Percentiles rank a stretch among this genome's conserved stretches.
Evolutionary conservation across 1,140 invertebrate species (phyloP).

Genomic region (Zaprionus gabonicus): DNA sequence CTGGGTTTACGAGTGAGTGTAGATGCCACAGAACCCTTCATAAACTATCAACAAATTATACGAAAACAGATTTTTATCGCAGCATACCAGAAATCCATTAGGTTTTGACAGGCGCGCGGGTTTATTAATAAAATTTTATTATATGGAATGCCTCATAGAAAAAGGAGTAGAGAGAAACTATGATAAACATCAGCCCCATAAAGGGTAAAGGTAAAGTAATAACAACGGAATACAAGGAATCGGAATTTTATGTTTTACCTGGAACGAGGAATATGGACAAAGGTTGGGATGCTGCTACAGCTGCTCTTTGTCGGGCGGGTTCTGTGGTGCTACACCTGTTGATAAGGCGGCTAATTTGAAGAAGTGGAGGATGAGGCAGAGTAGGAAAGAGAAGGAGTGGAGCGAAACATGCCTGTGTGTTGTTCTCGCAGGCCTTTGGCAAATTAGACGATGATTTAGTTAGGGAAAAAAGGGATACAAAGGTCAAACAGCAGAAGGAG

Average conservation of each 20-base stretch:
- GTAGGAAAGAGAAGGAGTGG: neutral
- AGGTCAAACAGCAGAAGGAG: neutral
- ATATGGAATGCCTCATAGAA: slow-evolving; percentile 48
- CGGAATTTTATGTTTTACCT: slow-evolving; percentile 35
- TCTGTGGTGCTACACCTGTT: slow-evolving; percentile 62
- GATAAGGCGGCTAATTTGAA: slow-evolving; percentile 71
- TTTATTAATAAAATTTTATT: slow-evolving; percentile 79
- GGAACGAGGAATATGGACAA: slow-evolving; percentile 38
- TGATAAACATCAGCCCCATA: slow-evolving; percentile 62
- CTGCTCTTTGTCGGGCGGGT: slow-evolving; percentile 48
- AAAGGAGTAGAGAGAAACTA: slow-evolving; percentile 9
- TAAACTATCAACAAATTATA: slow-evolving; percentile 64
- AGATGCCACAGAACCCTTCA: slow-evolving; percentile 26
- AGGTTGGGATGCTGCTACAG: slow-evolving; percentile 42
- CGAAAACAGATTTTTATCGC: slow-evolving; percentile 66
- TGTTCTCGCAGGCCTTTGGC: slow-evolving; percentile 10
- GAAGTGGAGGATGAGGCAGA: neutral
- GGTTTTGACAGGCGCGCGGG: slow-evolving; percentile 65
- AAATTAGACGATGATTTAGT: slow-evolving; percentile 69
- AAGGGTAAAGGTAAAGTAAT: slow-evolving; percentile 55
- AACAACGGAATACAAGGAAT: slow-evolving; percentile 43
- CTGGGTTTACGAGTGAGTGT: neutral
- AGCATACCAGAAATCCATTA: slow-evolving; percentile 65
- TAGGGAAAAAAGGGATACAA: slow-evolving; percentile 21
- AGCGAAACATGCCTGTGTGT: slow-evolving; percentile 17